Percentiles rank a stretch among this genome's conserved stretches.
These are phyloP conservation scores for Hippopotamus amphibius DNA, from an alignment of 2,113 vertebrate genomes.

Conservation along the genomic window DNA sequence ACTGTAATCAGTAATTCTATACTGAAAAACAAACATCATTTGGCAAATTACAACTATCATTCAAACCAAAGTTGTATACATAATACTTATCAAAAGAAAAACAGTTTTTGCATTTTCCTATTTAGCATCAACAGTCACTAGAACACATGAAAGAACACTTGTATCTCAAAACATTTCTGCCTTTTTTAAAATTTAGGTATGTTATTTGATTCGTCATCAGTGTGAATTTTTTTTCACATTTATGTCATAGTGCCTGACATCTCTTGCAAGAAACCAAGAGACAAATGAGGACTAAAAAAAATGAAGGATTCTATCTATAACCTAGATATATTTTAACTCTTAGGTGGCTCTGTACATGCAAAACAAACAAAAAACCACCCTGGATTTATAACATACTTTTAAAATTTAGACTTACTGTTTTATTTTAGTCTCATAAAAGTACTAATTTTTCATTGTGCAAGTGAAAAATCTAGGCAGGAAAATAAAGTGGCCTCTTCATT, in stretches of 20 bases:
- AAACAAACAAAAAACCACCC: not conserved
- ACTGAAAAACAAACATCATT: not conserved
- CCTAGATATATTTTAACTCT: not conserved
- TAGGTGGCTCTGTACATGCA: not conserved
- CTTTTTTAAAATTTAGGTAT: not conserved
- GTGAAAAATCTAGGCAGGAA: not conserved
- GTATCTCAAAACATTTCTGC: not conserved
- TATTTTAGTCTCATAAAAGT: not conserved
- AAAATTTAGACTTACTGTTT: slow-evolving; percentile 11
- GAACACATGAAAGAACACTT: not conserved
- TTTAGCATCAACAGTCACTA: not conserved
- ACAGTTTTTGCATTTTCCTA: not conserved
- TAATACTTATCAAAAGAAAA: slow-evolving; percentile 44
- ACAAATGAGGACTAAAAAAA: not conserved
- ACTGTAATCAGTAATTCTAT: slow-evolving; percentile 7
- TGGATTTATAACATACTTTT: not conserved
- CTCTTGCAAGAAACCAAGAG: not conserved
- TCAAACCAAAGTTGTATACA: not conserved
- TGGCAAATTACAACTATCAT: not conserved
- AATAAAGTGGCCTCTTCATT: not conserved
- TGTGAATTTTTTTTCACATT: slow-evolving; percentile 6
- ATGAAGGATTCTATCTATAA: not conserved
- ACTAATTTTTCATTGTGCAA: not conserved
- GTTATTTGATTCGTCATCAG: not conserved
- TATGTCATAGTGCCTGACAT: not conserved